Evolutionary conservation across 2,797 vertebrate species (phyloP).

Genomic region (Odontamblyopus lacepedii): DNA sequence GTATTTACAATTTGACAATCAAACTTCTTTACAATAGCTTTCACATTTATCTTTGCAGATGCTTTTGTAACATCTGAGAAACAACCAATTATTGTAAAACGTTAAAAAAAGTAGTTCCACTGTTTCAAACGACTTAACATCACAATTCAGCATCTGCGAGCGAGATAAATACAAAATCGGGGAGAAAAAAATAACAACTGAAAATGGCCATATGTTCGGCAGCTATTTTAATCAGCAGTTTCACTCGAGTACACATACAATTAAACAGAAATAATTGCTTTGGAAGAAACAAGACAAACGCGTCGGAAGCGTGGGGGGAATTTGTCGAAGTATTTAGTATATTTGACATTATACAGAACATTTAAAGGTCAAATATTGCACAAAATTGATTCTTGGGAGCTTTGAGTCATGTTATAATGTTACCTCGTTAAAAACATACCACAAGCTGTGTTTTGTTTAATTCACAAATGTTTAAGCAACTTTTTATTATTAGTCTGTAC

Average conservation of each 20-base stretch:
- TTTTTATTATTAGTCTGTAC: no score
- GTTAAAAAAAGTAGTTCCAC: not conserved
- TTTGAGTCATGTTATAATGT: no score
- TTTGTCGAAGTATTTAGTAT: no score
- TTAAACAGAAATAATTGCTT: constrained; percentile 1
- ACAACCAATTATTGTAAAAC: not conserved
- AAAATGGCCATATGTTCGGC: not conserved
- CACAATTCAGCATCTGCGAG: not conserved
- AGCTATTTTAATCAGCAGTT: not conserved
- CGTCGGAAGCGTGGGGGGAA: not conserved
- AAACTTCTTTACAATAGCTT: no score
- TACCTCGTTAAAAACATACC: no score
- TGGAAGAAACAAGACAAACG: not conserved
- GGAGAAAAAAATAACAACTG: not conserved
- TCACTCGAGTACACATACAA: not conserved
- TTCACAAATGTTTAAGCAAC: no score
- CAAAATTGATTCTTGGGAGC: no score
- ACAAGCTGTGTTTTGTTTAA: no score
- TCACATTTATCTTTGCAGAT: not conserved
- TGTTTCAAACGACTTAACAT: not conserved
- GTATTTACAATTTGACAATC: no score
- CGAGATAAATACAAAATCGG: not conserved
- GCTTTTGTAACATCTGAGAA: not conserved
- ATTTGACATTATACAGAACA: no score
- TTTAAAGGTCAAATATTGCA: no score